Conservation (phyloP, 2,888 invertebrate genomes). For the Ophion obscuratus region DNA sequence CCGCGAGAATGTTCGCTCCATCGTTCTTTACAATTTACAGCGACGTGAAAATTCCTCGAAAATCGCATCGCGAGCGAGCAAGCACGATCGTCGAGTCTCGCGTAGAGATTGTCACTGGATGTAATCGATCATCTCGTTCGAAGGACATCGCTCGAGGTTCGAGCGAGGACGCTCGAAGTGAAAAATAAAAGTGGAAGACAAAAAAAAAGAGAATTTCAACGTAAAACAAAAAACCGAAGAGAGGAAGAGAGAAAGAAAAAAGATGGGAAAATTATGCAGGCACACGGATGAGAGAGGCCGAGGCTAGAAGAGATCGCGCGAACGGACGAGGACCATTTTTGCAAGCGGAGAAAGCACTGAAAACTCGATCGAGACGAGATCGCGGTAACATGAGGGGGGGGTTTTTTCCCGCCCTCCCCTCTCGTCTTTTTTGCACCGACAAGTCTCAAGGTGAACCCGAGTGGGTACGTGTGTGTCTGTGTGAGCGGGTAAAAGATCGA, state of each 20-base stretch:
- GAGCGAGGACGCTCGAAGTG: too few species aligned
- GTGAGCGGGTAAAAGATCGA: slow-evolving; percentile 27
- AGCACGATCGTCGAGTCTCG: too few species aligned
- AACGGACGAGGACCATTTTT: slow-evolving; percentile 18
- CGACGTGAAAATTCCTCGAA: too few species aligned
- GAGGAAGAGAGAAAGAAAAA: neutral
- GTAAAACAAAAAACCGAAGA: neutral
- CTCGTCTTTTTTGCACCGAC: slow-evolving; percentile 25
- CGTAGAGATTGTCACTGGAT: too few species aligned
- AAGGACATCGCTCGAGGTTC: too few species aligned
- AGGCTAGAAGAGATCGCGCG: slow-evolving; percentile 11
- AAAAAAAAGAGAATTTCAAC: neutral
- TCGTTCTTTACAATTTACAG: too few species aligned
- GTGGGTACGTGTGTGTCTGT: neutral
- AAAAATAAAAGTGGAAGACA: neutral
- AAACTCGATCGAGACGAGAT: slow-evolving; percentile 49
- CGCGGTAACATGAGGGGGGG: slow-evolving; percentile 4
- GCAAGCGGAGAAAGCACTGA: slow-evolving; percentile 44
- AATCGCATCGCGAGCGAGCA: too few species aligned
- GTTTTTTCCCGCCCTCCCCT: slow-evolving; percentile 4
- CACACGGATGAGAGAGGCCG: neutral
- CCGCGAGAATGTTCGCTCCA: too few species aligned
- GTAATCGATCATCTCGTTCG: too few species aligned
- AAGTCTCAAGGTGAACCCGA: slow-evolving; percentile 50
- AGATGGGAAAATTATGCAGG: neutral